Evolutionary conservation across 2,113 vertebrate species (phyloP), one percentile per base, ranked within the genome.

Genomic region (Zosterops hypoxanthus): DNA sequence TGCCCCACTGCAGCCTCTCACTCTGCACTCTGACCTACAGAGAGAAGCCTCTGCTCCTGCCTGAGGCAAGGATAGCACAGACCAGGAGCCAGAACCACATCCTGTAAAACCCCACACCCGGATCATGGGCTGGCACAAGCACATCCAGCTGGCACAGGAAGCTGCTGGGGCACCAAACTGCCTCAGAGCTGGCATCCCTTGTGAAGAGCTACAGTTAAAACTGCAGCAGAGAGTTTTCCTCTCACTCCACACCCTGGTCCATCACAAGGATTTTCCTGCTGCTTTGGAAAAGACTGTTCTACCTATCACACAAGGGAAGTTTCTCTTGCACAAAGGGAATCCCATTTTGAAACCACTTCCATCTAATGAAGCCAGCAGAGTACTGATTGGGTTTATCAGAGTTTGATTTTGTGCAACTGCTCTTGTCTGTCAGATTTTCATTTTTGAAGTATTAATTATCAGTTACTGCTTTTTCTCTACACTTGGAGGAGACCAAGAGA

Each of bases 211-310:
- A 12, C n/a, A 34, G 31, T 25, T 57, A 36, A 12, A 88, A 44
- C 64, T 61, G 46, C 72, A 78, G 68, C 22, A 36, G 10, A 36
- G 36, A 64, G 12, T 8, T n/a, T 42, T 46, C 42, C n/a, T 81
- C 65, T 82, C 31, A 34, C 34, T 72, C 31, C 60, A 23, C 14
- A 65, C 2, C 13, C 49, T 49, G 11, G 14, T 7, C 64, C 55
- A 26, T 25, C 0, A 0, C 24, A 65, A 49, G 36, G 12, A 9
- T 21, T 33, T 41, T 65, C 23, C 61, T 71, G 6, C 20, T 66
- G 79, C 73, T 85, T 41, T 25, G 53, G n/a, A 41, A 64, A 61
- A 86, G 49, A 19, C 17, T 41, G 26, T n/a, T 80, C 50, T 17
- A 20, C 49, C 39, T n/a, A 8, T 46, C 24, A 25, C 36, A 3